phyloP scores from a whole-genome alignment of 2,797 vertebrate species.

The Mycteria americana region DNA sequence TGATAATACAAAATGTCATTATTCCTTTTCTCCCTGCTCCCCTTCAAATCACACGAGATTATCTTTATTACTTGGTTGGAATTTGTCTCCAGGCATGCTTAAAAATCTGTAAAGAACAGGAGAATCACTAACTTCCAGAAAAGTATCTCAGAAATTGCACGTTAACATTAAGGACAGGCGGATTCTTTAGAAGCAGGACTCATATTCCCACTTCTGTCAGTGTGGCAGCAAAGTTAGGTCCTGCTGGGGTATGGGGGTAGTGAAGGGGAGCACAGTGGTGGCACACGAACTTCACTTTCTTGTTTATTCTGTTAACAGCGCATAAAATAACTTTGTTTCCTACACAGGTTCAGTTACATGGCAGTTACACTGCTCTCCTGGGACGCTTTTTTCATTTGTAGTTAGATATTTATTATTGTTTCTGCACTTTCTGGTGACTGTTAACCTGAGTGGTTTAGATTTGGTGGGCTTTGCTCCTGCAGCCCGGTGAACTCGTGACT shows the following conservation, averaged over 20 bases:
- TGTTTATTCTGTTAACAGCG: background rate
- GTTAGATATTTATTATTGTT: background rate
- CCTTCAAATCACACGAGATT: background rate
- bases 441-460: background rate
- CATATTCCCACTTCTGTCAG: background rate
- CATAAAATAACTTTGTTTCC: background rate
- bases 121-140: background rate
- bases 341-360: background rate
- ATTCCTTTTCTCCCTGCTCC: background rate
- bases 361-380: background rate
- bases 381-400: background rate
- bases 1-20: background rate
- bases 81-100: background rate
- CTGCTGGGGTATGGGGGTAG: background rate
- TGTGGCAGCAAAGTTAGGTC: background rate
- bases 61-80: background rate
- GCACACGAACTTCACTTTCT: background rate
- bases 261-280: background rate
- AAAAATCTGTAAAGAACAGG: background rate
- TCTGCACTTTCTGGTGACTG: background rate
- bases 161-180: background rate
- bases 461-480: background rate
- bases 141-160: background rate
- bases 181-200: background rate
- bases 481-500: background rate